phyloP scores from a whole-genome alignment of 2,797 vertebrate species.

The Mus spretus region DNA sequence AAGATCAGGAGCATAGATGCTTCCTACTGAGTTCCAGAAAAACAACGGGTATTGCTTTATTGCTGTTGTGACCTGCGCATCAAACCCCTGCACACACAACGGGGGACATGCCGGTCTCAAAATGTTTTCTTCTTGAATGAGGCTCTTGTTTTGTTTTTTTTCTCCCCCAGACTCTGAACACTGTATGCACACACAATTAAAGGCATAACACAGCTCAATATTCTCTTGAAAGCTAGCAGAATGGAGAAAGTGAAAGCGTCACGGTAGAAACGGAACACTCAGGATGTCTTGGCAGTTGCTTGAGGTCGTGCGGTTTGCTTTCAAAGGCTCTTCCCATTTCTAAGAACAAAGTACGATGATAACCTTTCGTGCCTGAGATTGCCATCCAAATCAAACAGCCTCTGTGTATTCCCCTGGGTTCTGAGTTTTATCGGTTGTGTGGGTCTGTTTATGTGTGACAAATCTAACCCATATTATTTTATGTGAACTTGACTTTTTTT shows the following conservation, averaged over 20 bases:
- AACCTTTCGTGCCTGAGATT: conserved; percentile 47
- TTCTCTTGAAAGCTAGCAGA: conserved; percentile 51
- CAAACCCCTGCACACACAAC: background rate
- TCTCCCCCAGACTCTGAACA: background rate
- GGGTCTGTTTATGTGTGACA: background rate
- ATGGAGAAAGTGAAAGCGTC: background rate
- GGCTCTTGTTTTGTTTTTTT: background rate
- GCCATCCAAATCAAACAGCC: conserved; percentile 15
- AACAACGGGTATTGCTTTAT: background rate
- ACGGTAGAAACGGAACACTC: background rate
- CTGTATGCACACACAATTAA: conserved; percentile 42
- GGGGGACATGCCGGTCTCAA: conserved; percentile 10
- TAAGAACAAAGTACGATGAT: conserved; percentile 60
- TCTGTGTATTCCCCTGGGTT: background rate
- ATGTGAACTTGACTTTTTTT: conserved; percentile 17
- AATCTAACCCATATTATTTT: background rate
- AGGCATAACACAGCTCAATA: background rate
- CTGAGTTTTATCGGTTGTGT: background rate
- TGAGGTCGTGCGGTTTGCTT: background rate
- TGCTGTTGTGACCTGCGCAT: background rate
- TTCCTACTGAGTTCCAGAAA: background rate
- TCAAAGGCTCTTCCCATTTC: conserved; percentile 38
- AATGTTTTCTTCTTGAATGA: conserved; percentile 51
- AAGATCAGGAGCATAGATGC: background rate
- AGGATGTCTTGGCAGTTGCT: background rate